phyloP scores from a whole-genome alignment of 1,140 invertebrate genomes.

The Camponotus floridanus region DNA sequence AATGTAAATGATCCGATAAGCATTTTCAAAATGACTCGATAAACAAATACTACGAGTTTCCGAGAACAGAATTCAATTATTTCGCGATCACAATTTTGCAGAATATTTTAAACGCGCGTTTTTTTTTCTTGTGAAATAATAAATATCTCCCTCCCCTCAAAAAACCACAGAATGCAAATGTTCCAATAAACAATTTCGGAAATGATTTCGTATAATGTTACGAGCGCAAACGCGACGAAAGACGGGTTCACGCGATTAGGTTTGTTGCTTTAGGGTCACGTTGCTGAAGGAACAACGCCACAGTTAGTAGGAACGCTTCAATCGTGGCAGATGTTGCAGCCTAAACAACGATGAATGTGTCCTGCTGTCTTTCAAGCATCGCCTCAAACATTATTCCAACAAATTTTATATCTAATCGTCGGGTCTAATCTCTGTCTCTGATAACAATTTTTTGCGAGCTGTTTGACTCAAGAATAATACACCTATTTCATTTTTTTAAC shows the following conservation, averaged over 20 bases:
- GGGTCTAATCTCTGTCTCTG: background rate
- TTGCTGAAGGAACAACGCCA: slow-evolving; percentile 42
- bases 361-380: slow-evolving; percentile 32
- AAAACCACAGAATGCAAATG: background rate
- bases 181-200: background rate
- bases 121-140: background rate
- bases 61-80: background rate
- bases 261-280: slow-evolving; percentile 61
- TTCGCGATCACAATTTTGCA: background rate
- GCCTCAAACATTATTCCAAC: background rate
- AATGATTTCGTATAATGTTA: slow-evolving; percentile 20
- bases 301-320: slow-evolving; percentile 22
- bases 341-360: slow-evolving; percentile 59
- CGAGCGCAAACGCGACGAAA: slow-evolving; percentile 19
- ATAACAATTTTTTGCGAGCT: slow-evolving; percentile 1
- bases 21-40: no score
- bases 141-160: background rate
- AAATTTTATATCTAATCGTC: slow-evolving; percentile 14
- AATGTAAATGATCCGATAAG: no score
- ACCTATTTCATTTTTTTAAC: background rate
- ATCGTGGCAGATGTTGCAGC: slow-evolving; percentile 50
- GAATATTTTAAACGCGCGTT: background rate
- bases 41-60: no score
- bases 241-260: slow-evolving; percentile 51
- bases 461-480: background rate